Evolutionary conservation across 2,113 vertebrate species (phyloP).

Genomic region (Hydrolagus affinis): DNA sequence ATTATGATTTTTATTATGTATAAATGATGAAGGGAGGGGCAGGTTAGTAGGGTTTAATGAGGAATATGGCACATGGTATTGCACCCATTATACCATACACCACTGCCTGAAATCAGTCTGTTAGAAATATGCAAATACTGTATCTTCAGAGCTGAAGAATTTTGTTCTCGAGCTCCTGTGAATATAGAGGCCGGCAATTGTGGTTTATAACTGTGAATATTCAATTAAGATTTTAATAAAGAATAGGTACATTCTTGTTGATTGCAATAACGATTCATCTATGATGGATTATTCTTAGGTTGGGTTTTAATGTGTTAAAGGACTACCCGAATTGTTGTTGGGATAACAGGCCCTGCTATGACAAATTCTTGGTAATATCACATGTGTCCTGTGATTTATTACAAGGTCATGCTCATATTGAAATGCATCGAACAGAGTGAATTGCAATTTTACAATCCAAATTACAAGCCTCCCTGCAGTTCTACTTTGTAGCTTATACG

Average conservation of each 20-base stretch:
- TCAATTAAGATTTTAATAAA: slow-evolving; percentile 5
- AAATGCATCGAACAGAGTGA: neutral
- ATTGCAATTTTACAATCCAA: neutral
- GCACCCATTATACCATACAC: neutral
- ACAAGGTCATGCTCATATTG: neutral
- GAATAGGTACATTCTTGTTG: neutral
- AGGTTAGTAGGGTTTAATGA: neutral
- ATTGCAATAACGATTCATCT: neutral
- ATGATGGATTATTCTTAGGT: neutral
- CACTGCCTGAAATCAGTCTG: neutral
- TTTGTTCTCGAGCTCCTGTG: neutral
- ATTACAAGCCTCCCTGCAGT: neutral
- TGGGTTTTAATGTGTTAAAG: neutral
- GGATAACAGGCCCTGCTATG: neutral
- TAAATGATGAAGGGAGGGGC: no score
- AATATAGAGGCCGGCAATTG: neutral
- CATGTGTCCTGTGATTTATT: neutral
- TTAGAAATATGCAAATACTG: neutral
- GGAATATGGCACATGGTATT: neutral
- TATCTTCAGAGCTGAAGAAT: no score
- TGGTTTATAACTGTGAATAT: neutral
- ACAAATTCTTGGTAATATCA: neutral
- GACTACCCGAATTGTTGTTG: neutral
- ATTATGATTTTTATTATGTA: no score
- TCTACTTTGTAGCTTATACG: no score